Conservation (phyloP, 1,140 invertebrate genomes). For the Drosophila lowei region DNA sequence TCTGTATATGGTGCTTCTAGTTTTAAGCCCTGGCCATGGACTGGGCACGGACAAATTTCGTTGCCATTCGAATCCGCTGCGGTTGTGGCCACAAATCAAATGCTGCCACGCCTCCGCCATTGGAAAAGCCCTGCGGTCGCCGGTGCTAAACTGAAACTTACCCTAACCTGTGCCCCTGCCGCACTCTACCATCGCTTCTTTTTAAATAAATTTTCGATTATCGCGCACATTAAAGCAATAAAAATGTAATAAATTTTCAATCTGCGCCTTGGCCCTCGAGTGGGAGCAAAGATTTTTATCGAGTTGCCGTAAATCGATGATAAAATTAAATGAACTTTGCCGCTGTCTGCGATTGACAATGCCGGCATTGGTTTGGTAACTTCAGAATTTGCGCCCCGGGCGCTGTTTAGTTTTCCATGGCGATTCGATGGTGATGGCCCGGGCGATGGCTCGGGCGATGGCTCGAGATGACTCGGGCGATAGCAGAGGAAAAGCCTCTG, state of each 20-base stretch:
- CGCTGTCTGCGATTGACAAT: constrained; percentile 60
- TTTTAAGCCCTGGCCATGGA: constrained; percentile 11
- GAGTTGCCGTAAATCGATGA: constrained; percentile 74
- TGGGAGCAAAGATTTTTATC: constrained; percentile 66
- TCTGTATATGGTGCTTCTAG: neutral
- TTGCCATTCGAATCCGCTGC: neutral
- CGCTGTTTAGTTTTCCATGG: constrained; percentile 57
- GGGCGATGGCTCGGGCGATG: neutral
- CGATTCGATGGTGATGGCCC: constrained; percentile 3
- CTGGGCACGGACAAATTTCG: constrained; percentile 2
- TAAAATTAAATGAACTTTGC: constrained; percentile 73
- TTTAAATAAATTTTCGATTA: constrained; percentile 83
- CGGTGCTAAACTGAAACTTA: constrained; percentile 36
- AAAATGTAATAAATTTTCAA: constrained; percentile 82
- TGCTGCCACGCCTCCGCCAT: constrained; percentile 19
- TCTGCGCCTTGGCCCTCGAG: constrained; percentile 53
- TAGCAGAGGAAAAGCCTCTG: constrained; percentile 8
- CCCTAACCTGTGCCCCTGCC: too few species aligned
- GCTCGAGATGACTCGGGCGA: neutral
- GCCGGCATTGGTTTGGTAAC: constrained; percentile 27
- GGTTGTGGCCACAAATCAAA: constrained; percentile 66
- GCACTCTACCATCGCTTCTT: constrained; percentile 2
- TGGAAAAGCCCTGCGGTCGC: constrained; percentile 20
- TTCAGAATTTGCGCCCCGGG: constrained; percentile 42
- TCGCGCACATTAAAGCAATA: constrained; percentile 79